Base-by-base conservation (phyloP, 2,888 invertebrate genomes). In the Sympetrum striolatum region DNA sequence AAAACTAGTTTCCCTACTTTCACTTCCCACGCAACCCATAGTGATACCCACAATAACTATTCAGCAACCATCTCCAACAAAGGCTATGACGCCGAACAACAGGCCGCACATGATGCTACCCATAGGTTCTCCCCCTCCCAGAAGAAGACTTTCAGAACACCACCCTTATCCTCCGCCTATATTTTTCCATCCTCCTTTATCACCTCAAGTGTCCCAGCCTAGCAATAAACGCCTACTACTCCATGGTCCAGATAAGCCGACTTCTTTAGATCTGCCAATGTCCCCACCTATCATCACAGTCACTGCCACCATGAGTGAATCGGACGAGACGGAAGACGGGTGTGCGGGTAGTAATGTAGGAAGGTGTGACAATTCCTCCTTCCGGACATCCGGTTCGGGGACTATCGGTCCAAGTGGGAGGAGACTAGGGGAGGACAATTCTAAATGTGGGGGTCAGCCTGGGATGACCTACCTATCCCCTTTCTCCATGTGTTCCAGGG, bases 381-480 rank as follows among this genome's bases (percentile, higher is more conserved):
- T 60, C n/a, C 60, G 86, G 22, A 60, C 60, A 58, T 90, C 81
- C 91, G 92, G 91, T 92, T 91, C 25, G 91, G 92, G 39, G 60
- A 92, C 91, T 80, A 92, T 92, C 37, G 90, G 90, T 18, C 94
- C 94, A 5, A 94, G 94, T 39, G 95, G 95, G 58, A 92, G 93
- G 90, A 92, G 94, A 60, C 93, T 93, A 22, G 94, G 95, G 35
- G 91, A 92, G 35, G 86, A 86, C 39, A 60, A 22, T 60, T 37
- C 37, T 37, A 86, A 86, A 37, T 86, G 86, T 60, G 37, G 35
- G 4, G 35, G 86, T 31, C 90, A 92, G 90, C 92, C 92, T 15
- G 92, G 92, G 80, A 96, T 97, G 96, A 96, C 96, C 92, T 97
- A 97, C 93, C 93, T 97, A 25, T 97, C 97, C 93, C 97, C 97